Conservation (phyloP, 1,140 invertebrate genomes). For the Idris sp. region DNA sequence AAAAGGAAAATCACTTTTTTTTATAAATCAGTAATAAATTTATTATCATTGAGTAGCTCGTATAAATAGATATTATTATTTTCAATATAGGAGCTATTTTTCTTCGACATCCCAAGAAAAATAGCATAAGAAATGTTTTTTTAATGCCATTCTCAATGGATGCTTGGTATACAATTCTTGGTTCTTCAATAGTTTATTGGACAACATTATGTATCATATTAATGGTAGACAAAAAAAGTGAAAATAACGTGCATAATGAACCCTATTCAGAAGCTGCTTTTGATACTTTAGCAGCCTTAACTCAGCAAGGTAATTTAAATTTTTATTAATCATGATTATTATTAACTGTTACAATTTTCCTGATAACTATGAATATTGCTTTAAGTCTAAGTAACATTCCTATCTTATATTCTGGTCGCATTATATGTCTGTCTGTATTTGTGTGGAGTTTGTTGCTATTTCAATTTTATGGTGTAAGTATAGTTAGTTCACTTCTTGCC, state of each 20-base stretch:
- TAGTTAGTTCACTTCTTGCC: constrained; percentile 84
- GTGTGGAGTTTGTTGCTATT: constrained; percentile 82
- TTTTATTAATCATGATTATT: no score
- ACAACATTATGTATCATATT: constrained; percentile 46
- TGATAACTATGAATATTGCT: no score
- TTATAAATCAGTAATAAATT: no score
- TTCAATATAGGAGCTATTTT: constrained; percentile 80
- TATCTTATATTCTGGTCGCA: constrained; percentile 78
- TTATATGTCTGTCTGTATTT: constrained; percentile 81
- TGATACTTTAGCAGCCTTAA: constrained; percentile 74
- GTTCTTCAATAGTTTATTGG: constrained; percentile 57
- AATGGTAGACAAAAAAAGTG: constrained; percentile 41
- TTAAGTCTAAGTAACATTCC: constrained; percentile 77
- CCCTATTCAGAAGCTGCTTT: constrained; percentile 67
- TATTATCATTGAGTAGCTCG: no score
- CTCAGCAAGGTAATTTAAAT: constrained; percentile 81
- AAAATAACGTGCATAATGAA: no score
- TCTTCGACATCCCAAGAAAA: constrained; percentile 82
- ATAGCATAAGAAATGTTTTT: constrained; percentile 79
- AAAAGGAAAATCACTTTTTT: no score
- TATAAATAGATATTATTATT: no score
- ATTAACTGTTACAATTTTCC: no score
- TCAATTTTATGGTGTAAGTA: constrained; percentile 86
- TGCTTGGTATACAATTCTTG: constrained; percentile 36
- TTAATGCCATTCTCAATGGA: constrained; percentile 49